phyloP scores from a whole-genome alignment of 2,888 invertebrate species.

The Hemistola chrysoprasaria region DNA sequence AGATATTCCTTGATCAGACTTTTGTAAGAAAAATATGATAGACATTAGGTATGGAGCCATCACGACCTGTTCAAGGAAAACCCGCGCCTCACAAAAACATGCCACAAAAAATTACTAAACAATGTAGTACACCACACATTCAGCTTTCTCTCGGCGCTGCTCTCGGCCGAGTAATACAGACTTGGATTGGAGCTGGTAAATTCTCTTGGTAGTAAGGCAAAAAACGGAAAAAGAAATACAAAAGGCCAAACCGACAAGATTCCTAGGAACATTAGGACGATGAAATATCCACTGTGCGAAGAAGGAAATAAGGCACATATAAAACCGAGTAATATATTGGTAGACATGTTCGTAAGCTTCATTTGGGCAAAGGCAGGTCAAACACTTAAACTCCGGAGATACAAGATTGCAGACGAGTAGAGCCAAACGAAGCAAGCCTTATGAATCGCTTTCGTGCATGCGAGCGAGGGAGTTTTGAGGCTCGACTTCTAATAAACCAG shows the following conservation, averaged over 20 bases:
- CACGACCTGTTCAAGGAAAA: conserved; percentile 26
- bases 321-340: conserved; percentile 45
- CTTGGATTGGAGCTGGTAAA: conserved; percentile 68
- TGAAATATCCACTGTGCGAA: conserved; percentile 43
- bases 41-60: conserved; percentile 24
- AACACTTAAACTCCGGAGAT: conserved; percentile 75
- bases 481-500: conserved; percentile 43
- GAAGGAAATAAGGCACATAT: conserved; percentile 42
- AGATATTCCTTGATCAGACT: neutral
- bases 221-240: conserved; percentile 72
- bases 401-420: conserved; percentile 74
- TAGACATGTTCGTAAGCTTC: conserved; percentile 65
- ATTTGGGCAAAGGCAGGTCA: conserved; percentile 75
- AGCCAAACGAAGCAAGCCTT: conserved; percentile 72
- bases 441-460: conserved; percentile 68
- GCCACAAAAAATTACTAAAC: conserved; percentile 39
- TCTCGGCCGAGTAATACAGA: conserved; percentile 53
- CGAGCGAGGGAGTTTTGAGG: conserved; percentile 56
- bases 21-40: neutral
- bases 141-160: conserved; percentile 44
- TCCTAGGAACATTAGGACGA: conserved; percentile 34
- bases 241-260: conserved; percentile 57
- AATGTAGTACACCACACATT: conserved; percentile 34
- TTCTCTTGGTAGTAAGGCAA: conserved; percentile 59
- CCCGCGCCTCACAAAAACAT: conserved; percentile 25